Evolutionary conservation across 2,888 invertebrate genomes (phyloP), one percentile per base, ranked within the genome.

Genomic region (Ferrisia virgata): DNA sequence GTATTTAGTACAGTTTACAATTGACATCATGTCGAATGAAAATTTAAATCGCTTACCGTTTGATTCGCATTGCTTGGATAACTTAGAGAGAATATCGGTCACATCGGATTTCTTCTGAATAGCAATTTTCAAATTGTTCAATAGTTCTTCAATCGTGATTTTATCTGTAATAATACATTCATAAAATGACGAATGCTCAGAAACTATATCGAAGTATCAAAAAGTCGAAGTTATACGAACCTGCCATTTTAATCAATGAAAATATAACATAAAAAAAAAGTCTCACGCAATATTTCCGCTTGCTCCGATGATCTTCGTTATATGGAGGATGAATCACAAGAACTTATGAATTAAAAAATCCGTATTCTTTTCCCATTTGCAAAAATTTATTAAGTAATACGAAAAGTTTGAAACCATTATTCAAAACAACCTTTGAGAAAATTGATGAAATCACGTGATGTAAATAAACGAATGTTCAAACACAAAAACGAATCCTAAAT

Each of bases 31-130:
- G n/a, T n/a, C n/a, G n/a, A 13, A n/a, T 47, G 31, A 69, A 25
- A 2, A 25, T 13, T 31, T 25, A 6, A 0, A 28, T n/a, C 2
- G 8, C 28, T 31, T 4, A 83, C 83, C 83, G 28, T 76, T 76
- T 9, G 72, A 76, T 76, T 76, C 72, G 22, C 72, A 43, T 76
- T 83, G 69, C 31, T 83, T 43, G 15, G 72, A 69, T 28, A 83
- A 31, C 15, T 83, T 36, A 9, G 28, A n/a, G 13, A 83, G 43
- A 28, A 83, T 18, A 1, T 43, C 72, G 1, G 18, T 18, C 0
- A 83, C 83, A 18, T 83, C 83, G 11, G 83, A 76, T 43, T 83
- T 83, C 28, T 72, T 83, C 22, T 83, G 83, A 72, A 76, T 39
- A 11, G 72, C 47, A 18, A 83, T 72, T 83, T 83, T 72, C 43